Evolutionary conservation across 2,888 invertebrate genomes (phyloP), one percentile per base, ranked within the genome.

Genomic region (Nudaria mundana): DNA sequence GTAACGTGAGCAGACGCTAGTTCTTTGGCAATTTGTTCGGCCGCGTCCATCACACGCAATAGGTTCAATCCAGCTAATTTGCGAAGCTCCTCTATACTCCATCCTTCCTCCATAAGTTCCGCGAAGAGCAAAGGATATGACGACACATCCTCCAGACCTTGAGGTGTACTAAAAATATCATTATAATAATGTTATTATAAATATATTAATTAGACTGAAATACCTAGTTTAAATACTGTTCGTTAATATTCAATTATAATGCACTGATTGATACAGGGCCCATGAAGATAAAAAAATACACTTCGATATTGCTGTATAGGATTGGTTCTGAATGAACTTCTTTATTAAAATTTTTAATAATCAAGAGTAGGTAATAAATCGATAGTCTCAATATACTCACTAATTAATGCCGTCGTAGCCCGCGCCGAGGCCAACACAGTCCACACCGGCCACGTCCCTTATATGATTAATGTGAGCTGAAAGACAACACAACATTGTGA

Each of bases 401-500:
- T 92, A 93, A 91, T 95, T 95, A 81, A 96, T 96, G 68, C 96
- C 96, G 76, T 96, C 95, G 85, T 94, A 96, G 64, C 96, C 96
- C 44, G 95, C 96, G 48, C 96, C 97, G 49, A 97, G 91, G 34
- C 96, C 97, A 47, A 96, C 95, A 82, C 94, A 93, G 90, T 96
- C 95, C 67, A 95, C 93, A 52, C 97, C 96, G 48, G 95, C 95
- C 51, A 95, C 91, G 71, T 93, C 93, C 65, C 94, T 91, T 73
- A 96, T 94, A 88, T 96, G 95, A 91, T 96, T 96, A 84, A 97
- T 95, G 89, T 97, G 96, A 60, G 95, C 96, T 96, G 91, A 43
- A 91, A 91, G 43, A 44, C 55, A 37, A 42, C n/a, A 28, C 20
- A 36, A 33, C 31, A 15, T 42, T 24, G 24, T 24, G 14, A 44